These are phyloP conservation scores for Ericerus pela DNA, from an alignment of 1,140 invertebrate genomes.

Conservation along the genomic window DNA sequence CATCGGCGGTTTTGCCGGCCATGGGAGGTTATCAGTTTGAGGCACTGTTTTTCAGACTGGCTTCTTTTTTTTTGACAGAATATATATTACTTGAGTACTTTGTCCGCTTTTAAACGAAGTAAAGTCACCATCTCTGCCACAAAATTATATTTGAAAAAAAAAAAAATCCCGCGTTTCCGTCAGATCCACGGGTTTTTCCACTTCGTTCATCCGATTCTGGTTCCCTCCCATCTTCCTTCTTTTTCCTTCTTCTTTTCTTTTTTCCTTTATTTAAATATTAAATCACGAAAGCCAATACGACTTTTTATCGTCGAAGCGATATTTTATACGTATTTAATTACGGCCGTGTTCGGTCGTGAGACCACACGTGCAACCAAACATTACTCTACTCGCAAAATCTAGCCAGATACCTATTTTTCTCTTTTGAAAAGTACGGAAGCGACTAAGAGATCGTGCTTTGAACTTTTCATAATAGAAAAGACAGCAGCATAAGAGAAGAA, in stretches of 20 bases:
- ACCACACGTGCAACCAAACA: conserved; percentile 9
- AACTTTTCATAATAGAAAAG: conserved; percentile 7
- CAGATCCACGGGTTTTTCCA: no score
- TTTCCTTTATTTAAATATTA: conserved; percentile 4
- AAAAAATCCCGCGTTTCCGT: no score
- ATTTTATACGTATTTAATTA: conserved; percentile 12
- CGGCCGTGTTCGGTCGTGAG: conserved; percentile 7
- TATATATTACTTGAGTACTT: no score
- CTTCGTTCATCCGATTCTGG: no score
- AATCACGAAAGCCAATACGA: conserved; percentile 9
- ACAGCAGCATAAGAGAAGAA: not conserved
- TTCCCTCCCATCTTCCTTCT: no score
- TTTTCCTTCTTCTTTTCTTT: not conserved
- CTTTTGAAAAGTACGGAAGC: conserved; percentile 10
- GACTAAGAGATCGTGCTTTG: conserved; percentile 5
- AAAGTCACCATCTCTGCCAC: no score
- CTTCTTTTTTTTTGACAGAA: no score
- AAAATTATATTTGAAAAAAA: no score
- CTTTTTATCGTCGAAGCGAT: conserved; percentile 6
- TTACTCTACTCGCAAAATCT: not conserved
- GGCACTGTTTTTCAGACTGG: no score
- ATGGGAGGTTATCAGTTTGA: no score
- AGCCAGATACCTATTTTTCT: conserved; percentile 7
- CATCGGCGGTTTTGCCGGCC: no score
- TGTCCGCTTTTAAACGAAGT: no score